These are phyloP conservation scores for Heterocephalus glaber DNA, from an alignment of 2,113 vertebrate species.

Conservation along the genomic window DNA sequence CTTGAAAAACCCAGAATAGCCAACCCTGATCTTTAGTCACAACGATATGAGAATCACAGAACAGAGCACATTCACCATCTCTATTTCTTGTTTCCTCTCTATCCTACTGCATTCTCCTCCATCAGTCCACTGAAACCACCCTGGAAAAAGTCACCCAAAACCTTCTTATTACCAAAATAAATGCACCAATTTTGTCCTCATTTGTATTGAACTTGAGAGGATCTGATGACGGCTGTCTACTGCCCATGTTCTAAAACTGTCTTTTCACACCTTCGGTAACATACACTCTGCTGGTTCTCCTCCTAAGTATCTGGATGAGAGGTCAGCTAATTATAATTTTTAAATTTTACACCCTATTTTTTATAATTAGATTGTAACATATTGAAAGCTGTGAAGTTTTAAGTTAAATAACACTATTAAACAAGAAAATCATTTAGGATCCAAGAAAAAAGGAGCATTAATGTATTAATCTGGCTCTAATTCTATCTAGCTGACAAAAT, in stretches of 20 bases:
- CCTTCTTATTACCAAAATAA: background rate
- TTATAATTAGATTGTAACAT: background rate
- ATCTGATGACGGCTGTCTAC: background rate
- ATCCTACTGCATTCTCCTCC: background rate
- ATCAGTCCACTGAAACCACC: background rate
- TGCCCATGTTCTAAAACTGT: background rate
- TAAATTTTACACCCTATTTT: background rate
- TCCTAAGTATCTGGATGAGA: background rate
- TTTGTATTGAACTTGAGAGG: background rate
- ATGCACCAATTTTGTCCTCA: background rate
- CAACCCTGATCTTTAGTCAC: background rate
- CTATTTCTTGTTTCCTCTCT: background rate
- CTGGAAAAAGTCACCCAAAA: background rate
- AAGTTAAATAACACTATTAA: background rate
- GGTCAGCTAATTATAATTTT: background rate
- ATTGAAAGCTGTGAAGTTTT: background rate
- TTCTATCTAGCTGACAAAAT: constrained; percentile 8
- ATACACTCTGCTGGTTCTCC: background rate
- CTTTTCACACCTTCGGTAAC: background rate
- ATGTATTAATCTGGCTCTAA: background rate
- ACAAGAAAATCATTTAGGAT: background rate
- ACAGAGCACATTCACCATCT: background rate
- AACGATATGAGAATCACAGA: background rate
- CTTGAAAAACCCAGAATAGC: background rate
- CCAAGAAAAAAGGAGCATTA: background rate